Percentiles rank a stretch among this genome's conserved stretches.
phyloP scores from a whole-genome alignment of 2,888 invertebrate species.

The Nomada fucata region DNA sequence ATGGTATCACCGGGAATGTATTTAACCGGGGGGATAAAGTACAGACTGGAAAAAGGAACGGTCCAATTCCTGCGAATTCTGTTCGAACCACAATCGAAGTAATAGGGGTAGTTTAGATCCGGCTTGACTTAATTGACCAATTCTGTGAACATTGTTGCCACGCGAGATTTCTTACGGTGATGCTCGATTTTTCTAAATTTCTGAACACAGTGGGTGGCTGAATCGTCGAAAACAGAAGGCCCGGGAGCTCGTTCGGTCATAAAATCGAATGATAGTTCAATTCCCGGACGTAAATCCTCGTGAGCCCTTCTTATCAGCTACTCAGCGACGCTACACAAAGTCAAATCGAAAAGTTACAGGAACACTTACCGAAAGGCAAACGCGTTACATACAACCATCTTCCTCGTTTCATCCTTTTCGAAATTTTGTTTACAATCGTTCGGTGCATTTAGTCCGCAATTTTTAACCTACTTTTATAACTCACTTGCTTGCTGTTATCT shows the following conservation, averaged over 20 bases:
- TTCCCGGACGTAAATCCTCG: constrained; percentile 46
- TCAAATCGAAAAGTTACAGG: constrained; percentile 28
- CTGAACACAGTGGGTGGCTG: constrained; percentile 20
- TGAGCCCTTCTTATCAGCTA: constrained; percentile 41
- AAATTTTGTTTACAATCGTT: not conserved
- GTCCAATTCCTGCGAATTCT: constrained; percentile 15
- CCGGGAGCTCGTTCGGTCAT: constrained; percentile 22
- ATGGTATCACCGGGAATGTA: constrained; percentile 68
- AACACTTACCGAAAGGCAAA: not conserved
- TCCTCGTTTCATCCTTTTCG: not conserved
- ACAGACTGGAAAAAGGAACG: constrained; percentile 8
- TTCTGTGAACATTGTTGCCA: not conserved
- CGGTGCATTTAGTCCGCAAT: no score
- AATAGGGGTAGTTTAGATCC: not conserved
- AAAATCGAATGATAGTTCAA: constrained; percentile 49
- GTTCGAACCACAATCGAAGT: not conserved
- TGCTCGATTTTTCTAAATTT: constrained; percentile 22
- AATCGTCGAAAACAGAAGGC: constrained; percentile 32
- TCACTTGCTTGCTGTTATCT: no score
- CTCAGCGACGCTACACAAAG: constrained; percentile 24
- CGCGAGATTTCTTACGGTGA: no score
- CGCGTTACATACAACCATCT: not conserved
- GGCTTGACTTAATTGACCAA: not conserved
- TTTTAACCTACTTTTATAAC: no score
- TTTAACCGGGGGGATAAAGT: constrained; percentile 61